A percentile compares a stretch with the other conserved stretches of the same genome.
phyloP scores from a whole-genome alignment of 2,113 vertebrate species.

The Cardinalis cardinalis region DNA sequence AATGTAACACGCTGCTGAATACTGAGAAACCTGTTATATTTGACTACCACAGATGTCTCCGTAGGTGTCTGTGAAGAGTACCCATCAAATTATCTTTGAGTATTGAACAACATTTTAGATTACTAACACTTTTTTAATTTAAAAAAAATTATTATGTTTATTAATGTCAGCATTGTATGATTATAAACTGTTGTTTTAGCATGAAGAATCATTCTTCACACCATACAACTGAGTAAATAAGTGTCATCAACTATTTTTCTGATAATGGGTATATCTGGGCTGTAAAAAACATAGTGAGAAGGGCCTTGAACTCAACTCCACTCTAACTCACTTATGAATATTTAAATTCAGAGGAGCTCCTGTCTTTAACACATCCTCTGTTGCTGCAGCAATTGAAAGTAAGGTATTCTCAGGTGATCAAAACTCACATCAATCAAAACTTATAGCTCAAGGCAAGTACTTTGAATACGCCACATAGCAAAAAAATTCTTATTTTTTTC shows the following conservation, averaged over 20 bases:
- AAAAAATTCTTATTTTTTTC: neutral
- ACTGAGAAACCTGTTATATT: neutral
- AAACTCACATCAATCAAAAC: neutral
- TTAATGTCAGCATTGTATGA: neutral
- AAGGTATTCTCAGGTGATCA: neutral
- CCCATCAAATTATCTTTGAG: neutral
- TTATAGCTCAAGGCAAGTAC: neutral
- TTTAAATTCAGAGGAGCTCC: neutral
- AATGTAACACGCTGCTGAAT: neutral
- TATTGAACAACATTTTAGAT: neutral
- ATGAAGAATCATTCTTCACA: neutral
- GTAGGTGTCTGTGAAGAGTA: neutral
- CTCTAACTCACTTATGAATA: neutral
- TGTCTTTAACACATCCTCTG: neutral
- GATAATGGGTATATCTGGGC: neutral
- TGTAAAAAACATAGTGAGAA: neutral
- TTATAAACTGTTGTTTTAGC: neutral
- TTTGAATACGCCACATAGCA: neutral
- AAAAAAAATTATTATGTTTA: neutral
- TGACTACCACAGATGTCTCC: neutral
- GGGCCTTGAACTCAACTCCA: neutral
- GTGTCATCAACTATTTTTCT: neutral
- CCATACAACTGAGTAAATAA: neutral
- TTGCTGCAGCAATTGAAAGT: neutral
- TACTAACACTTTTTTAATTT: neutral